Evolutionary conservation across 2,888 invertebrate species (phyloP).

Genomic region (Aproaerema taeniolella): DNA sequence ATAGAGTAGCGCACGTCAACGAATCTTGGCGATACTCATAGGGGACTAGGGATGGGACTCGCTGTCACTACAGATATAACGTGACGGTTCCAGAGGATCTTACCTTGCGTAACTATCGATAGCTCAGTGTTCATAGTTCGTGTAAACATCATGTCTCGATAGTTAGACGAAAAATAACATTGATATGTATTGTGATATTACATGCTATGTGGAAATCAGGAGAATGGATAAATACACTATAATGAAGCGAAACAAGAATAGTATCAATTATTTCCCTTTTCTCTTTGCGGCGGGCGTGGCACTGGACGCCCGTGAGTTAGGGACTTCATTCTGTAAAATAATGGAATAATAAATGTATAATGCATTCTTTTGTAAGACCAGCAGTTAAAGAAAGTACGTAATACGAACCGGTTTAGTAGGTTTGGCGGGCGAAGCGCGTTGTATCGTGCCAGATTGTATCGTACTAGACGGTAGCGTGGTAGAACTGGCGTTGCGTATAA

Average conservation of each 20-base stretch:
- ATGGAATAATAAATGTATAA: too few species aligned
- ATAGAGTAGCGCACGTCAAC: conserved; percentile 20
- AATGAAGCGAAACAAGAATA: conserved; percentile 55
- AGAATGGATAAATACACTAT: conserved; percentile 66
- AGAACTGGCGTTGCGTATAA: conserved; percentile 78
- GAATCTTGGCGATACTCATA: conserved; percentile 30
- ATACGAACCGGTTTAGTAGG: too few species aligned
- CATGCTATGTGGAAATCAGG: conserved; percentile 69
- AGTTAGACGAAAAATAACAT: conserved; percentile 42
- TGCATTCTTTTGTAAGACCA: too few species aligned
- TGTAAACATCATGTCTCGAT: conserved; percentile 26
- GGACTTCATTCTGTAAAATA: conserved; percentile 44
- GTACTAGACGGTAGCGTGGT: too few species aligned
- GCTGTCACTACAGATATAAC: conserved; percentile 39
- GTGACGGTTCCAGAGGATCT: too few species aligned
- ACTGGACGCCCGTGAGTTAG: conserved; percentile 53
- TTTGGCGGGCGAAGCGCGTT: conserved; percentile 42
- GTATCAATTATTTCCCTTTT: conserved; percentile 72
- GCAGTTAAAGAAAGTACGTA: too few species aligned
- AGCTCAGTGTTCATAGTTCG: conserved; percentile 5
- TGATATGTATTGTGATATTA: conserved; percentile 76
- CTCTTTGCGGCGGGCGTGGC: conserved; percentile 68
- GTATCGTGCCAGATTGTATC: too few species aligned
- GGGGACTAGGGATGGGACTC: conserved; percentile 23
- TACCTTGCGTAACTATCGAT: conserved; percentile 45